Evolutionary conservation across 2,113 vertebrate genomes (phyloP).

Genomic region (Excalfactoria chinensis): DNA sequence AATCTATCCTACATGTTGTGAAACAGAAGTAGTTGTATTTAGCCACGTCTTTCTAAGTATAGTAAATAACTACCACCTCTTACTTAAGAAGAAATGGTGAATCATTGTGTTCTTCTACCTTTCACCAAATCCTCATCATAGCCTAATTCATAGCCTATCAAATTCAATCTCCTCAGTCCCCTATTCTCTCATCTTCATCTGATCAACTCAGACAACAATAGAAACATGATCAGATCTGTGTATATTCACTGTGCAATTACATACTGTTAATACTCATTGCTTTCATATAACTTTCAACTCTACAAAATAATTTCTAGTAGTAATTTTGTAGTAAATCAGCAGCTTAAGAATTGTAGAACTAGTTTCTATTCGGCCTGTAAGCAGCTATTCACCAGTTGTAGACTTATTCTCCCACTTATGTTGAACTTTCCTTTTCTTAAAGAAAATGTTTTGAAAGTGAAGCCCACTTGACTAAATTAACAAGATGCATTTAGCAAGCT

Average conservation of each 20-base stretch:
- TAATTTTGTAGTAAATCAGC: background rate
- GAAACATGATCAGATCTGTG: background rate
- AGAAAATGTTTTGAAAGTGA: constrained; percentile 51
- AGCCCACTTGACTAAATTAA: constrained; percentile 50
- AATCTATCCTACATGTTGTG: fast-evolving
- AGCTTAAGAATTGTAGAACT: background rate
- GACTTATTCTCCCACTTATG: background rate
- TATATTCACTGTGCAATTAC: background rate
- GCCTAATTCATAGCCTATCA: background rate
- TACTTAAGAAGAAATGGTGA: background rate
- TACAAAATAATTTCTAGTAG: background rate
- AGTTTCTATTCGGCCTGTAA: fast-evolving
- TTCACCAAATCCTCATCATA: background rate
- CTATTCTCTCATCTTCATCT: background rate
- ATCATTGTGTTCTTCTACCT: background rate
- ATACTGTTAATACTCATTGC: background rate
- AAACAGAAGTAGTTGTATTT: background rate
- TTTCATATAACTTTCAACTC: background rate
- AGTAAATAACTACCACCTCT: background rate
- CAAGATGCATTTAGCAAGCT: constrained; percentile 23
- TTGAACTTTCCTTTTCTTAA: constrained; percentile 8
- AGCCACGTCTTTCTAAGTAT: background rate
- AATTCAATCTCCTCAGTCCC: fast-evolving
- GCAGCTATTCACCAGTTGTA: background rate
- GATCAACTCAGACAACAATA: fast-evolving